Evolutionary conservation across 2,888 invertebrate genomes (phyloP).

Genomic region (Drosophila melanocephala): DNA sequence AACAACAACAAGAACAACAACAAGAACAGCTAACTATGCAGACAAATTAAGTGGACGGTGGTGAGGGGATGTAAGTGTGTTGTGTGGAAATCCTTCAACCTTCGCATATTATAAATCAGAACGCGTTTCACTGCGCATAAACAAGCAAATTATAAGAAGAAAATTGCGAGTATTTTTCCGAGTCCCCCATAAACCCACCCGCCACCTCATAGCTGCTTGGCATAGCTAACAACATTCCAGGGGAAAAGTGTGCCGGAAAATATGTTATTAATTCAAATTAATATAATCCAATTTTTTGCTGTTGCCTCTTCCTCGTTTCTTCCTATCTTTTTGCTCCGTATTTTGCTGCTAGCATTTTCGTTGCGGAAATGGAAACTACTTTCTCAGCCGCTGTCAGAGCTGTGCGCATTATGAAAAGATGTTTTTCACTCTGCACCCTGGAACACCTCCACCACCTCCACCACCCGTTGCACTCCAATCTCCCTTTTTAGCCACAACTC

Average conservation of each 20-base stretch:
- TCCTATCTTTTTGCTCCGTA: slow-evolving; percentile 8
- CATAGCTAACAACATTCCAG: slow-evolving; percentile 55
- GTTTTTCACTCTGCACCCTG: slow-evolving; percentile 32
- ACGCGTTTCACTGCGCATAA: slow-evolving; percentile 35
- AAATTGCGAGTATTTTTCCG: slow-evolving; percentile 31
- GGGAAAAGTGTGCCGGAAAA: slow-evolving; percentile 70
- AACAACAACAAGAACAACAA: slow-evolving; percentile 19
- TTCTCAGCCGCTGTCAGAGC: slow-evolving; percentile 58
- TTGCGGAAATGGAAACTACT: slow-evolving; percentile 75
- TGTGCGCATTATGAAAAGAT: slow-evolving; percentile 54
- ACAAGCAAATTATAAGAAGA: slow-evolving; percentile 44
- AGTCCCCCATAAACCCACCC: neutral
- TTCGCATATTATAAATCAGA: slow-evolving; percentile 45
- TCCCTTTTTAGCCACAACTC: neutral
- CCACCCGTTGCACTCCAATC: neutral
- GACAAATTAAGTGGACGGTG: slow-evolving; percentile 5
- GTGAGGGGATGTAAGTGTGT: neutral
- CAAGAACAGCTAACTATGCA: slow-evolving; percentile 23
- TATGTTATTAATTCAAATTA: slow-evolving; percentile 84
- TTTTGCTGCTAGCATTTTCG: slow-evolving; percentile 20
- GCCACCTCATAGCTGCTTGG: neutral
- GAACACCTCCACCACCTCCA: neutral
- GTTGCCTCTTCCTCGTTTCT: neutral
- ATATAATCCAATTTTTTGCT: slow-evolving; percentile 77
- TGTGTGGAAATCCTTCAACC: slow-evolving; percentile 20